These are phyloP conservation scores for Ptychodera flava DNA, from an alignment of 35 echinoderm and acorn worm species.

Conservation along the genomic window DNA sequence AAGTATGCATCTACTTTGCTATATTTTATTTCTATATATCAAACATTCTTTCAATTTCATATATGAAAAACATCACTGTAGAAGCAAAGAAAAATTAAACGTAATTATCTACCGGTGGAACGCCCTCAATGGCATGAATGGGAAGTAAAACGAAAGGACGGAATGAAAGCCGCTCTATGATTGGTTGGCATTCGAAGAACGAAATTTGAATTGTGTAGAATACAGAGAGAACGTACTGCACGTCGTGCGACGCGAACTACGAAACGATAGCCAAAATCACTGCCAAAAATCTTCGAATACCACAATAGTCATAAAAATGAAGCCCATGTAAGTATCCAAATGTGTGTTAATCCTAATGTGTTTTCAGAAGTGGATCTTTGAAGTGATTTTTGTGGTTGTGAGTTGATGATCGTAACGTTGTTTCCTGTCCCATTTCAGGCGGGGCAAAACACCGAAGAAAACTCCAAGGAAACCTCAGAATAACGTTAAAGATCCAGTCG, in stretches of 20 bases:
- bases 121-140: too few species aligned
- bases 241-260: background rate
- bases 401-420: background rate
- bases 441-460: conserved; percentile 98
- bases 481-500: conserved; percentile 88
- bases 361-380: too few species aligned
- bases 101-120: too few species aligned
- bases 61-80: too few species aligned
- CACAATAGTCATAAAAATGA: background rate
- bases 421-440: conserved; percentile 15
- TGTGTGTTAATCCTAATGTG: too few species aligned
- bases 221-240: background rate
- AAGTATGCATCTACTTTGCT: too few species aligned
- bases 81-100: too few species aligned
- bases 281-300: background rate
- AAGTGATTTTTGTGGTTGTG: too few species aligned
- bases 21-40: too few species aligned
- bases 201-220: background rate
- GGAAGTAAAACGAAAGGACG: too few species aligned
- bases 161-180: background rate
- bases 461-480: conserved; percentile 66
- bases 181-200: background rate
- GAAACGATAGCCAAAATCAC: background rate
- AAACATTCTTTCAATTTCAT: too few species aligned
- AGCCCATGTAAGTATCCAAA: conserved; percentile 16